phyloP scores from a whole-genome alignment of 1,140 invertebrate species.

The Heliconius hewitsoni region DNA sequence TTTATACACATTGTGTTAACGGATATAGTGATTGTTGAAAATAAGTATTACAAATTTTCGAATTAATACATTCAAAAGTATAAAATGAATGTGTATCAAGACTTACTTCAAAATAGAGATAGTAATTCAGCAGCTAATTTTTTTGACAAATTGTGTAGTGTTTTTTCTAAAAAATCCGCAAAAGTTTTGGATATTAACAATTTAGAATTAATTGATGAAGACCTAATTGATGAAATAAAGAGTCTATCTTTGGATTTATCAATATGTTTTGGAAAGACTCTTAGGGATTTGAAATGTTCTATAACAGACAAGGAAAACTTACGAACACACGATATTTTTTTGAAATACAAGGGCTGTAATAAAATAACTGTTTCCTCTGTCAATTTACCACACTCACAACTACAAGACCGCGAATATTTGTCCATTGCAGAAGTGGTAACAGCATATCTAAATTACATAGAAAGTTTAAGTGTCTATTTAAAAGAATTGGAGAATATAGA shows the following conservation, averaged over 20 bases:
- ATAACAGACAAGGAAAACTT: slow-evolving; percentile 46
- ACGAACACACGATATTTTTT: slow-evolving; percentile 54
- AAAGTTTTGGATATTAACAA: slow-evolving; percentile 36
- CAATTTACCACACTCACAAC: slow-evolving; percentile 48
- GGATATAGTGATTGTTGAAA: no score
- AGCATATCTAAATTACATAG: slow-evolving; percentile 48
- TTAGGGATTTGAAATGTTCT: slow-evolving; percentile 58
- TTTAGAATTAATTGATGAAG: slow-evolving; percentile 48
- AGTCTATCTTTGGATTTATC: slow-evolving; percentile 25
- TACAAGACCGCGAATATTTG: slow-evolving; percentile 54
- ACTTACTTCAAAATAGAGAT: slow-evolving; percentile 13
- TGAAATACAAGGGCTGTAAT: slow-evolving; percentile 50
- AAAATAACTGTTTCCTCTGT: slow-evolving; percentile 49
- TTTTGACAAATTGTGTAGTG: slow-evolving; percentile 8
- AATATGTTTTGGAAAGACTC: slow-evolving; percentile 57
- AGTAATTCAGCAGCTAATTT: not conserved
- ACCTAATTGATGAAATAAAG: slow-evolving; percentile 57
- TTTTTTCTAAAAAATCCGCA: slow-evolving; percentile 13
- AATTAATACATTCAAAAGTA: not conserved
- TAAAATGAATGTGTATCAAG: slow-evolving; percentile 10
- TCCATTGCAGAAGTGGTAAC: slow-evolving; percentile 52
- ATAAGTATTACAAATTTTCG: not conserved
- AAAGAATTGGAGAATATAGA: slow-evolving; percentile 61
- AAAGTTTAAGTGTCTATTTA: slow-evolving; percentile 56
- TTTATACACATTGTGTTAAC: not conserved